Percentiles rank a stretch among this genome's conserved stretches.
phyloP scores from a whole-genome alignment of 2,797 vertebrate genomes.

The Myripristis murdjan region DNA sequence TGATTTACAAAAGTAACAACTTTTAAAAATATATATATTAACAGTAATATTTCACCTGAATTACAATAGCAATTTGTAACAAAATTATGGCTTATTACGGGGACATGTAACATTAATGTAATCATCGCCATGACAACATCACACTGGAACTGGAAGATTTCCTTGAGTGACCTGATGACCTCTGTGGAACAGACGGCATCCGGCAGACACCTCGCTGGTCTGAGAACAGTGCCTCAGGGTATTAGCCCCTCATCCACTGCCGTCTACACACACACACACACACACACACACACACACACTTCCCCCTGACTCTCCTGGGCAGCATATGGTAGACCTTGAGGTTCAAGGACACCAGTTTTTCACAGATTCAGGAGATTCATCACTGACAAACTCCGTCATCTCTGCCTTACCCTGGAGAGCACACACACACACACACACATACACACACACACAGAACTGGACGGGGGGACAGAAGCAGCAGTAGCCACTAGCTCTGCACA shows the following conservation, averaged over 20 bases:
- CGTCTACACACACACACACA: slow-evolving; percentile 18
- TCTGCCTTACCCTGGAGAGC: slow-evolving; percentile 57
- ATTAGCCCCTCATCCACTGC: slow-evolving; percentile 27
- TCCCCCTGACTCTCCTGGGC: slow-evolving; percentile 67
- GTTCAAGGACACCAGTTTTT: slow-evolving; percentile 84
- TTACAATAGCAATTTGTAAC: too few relatives aligned
- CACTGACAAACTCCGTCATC: slow-evolving; percentile 80
- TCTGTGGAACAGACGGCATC: slow-evolving; percentile 49
- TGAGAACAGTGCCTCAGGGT: slow-evolving; percentile 39
- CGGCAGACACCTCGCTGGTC: slow-evolving; percentile 42
- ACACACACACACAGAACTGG: slow-evolving; percentile 13
- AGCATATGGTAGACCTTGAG: slow-evolving; percentile 81
- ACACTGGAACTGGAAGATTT: slow-evolving; percentile 10
- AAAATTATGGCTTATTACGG: too few relatives aligned
- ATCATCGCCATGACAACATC: too few relatives aligned
- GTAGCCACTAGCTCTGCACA: slow-evolving; percentile 34
- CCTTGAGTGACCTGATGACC: slow-evolving; percentile 42
- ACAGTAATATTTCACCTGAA: too few relatives aligned
- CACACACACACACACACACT: slow-evolving; percentile 24
- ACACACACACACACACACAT: slow-evolving; percentile 10
- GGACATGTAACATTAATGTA: too few relatives aligned
- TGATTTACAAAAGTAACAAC: too few relatives aligned
- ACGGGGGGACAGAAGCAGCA: slow-evolving; percentile 32
- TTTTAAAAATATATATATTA: too few relatives aligned
- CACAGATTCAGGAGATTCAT: slow-evolving; percentile 82